Conservation (phyloP, 2,113 vertebrate species). For the Prionailurus viverrinus region DNA sequence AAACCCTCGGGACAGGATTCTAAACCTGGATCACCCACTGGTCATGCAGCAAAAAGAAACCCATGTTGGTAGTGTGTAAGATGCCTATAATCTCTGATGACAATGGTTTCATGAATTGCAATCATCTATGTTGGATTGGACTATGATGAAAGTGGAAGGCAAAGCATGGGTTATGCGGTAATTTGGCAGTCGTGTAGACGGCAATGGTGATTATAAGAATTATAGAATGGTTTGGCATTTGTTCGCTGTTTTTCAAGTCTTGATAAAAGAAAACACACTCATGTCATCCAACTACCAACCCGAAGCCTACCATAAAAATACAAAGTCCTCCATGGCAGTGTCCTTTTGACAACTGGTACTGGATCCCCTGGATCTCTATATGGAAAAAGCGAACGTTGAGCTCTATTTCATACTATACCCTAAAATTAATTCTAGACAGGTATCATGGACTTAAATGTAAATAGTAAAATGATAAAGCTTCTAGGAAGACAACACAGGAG, state of each 20-base stretch:
- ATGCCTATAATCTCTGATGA: not conserved
- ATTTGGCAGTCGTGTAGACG: not conserved
- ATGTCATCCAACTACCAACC: not conserved
- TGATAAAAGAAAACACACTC: conserved; percentile 34
- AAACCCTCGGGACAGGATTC: not conserved
- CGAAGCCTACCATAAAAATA: conserved; percentile 17
- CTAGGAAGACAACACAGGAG: not conserved
- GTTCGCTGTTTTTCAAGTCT: conserved; percentile 10
- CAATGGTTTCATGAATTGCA: not conserved
- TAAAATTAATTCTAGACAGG: conserved; percentile 9
- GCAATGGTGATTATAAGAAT: conserved; percentile 22
- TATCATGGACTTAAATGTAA: conserved; percentile 37
- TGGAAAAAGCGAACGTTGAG: not conserved
- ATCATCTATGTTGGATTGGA: not conserved
- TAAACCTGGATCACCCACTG: not conserved
- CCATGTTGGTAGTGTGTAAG: not conserved
- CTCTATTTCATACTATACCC: not conserved
- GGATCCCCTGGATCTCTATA: not conserved
- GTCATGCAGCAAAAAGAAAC: not conserved
- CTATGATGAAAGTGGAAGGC: not conserved
- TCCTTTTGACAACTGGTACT: not conserved
- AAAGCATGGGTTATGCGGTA: not conserved
- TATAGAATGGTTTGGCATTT: conserved; percentile 21
- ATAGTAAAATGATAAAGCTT: not conserved
- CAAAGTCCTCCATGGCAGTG: not conserved